These are phyloP conservation scores for Sebastolobus alascanus DNA, from an alignment of 2,797 vertebrate species.

Conservation along the genomic window DNA sequence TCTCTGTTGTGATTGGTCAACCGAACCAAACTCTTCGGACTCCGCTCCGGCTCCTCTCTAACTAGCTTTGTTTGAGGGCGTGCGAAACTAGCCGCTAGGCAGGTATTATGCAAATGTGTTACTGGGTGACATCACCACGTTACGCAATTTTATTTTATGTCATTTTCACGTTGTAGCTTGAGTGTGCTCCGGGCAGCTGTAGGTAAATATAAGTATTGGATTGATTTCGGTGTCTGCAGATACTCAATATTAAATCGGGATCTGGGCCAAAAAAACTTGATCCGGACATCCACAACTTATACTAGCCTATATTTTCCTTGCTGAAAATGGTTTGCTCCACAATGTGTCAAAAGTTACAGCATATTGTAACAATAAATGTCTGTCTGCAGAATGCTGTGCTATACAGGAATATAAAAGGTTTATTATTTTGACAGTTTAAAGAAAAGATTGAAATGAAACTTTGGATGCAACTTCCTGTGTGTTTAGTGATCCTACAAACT, in stretches of 20 bases:
- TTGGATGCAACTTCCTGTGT: not conserved
- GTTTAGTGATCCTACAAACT: not conserved
- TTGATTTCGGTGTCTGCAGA: not conserved
- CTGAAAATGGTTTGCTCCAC: not conserved
- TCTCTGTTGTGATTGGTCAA: too few species aligned
- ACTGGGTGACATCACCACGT: not conserved
- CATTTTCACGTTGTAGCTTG: not conserved
- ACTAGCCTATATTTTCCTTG: not conserved
- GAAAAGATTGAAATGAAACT: not conserved
- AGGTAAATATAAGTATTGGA: not conserved
- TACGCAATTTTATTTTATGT: not conserved
- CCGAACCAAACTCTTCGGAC: too few species aligned
- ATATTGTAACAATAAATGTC: not conserved
- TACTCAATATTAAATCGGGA: not conserved
- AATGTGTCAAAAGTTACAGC: not conserved
- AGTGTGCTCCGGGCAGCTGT: not conserved
- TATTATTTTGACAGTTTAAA: not conserved
- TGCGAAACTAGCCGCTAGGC: too few species aligned
- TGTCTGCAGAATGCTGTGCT: not conserved
- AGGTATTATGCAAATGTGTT: too few species aligned
- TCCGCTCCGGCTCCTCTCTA: too few species aligned
- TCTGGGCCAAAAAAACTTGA: not conserved
- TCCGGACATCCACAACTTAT: not conserved
- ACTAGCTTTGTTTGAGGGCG: too few species aligned
- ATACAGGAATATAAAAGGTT: not conserved